Evolutionary conservation across 2,888 invertebrate genomes (phyloP), one percentile per base, ranked within the genome.

Genomic region (Synanthedon tipuliformis): DNA sequence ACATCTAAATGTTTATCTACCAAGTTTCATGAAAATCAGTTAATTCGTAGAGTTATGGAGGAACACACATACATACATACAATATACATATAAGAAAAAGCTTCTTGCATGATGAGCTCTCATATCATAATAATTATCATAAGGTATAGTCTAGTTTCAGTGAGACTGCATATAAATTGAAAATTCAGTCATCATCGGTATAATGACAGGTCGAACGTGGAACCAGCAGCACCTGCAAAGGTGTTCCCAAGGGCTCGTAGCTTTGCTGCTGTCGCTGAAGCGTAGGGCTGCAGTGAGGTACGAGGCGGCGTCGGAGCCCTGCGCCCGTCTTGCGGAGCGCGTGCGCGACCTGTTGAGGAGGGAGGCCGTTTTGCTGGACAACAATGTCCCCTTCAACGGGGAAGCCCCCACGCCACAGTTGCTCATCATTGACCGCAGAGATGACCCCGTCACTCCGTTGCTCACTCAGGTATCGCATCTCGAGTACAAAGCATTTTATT

Each of bases 401-500:
- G 90, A 90, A n/a, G 81, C 89, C 50, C 91, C 93, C 1, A 90
- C 92, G 45, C 95, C 97, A 0, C 84, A 97, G 58, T 78, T 99
- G 54, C 78, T 99, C 40, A 93, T 99, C 57, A 73, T 99, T 41
- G 99, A 99, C 77, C 89, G 99, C 60, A 89, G 95, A 63, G 96
- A 96, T 73, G 99, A 99, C 82, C 95, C 98, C 0, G 94, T 99
- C 7, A 98, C 99, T 0, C 99, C 99, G 0, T 81, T 99, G 53
- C 83, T 99, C 40, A 97, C 95, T 80, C 95, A 95, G 88, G 92
- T 91, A 52, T 27, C 27, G 7, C 7, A 27, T 27, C 27, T 27
- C 27, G 27, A 27, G 27, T 27, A 7, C 5, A 27, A 27, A 27
- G 0, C 18, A 18, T 18, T 18, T 18, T 18, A 18, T 18, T 18